Conservation (phyloP, 1,140 invertebrate species). For the Nixonia krombeini region DNA sequence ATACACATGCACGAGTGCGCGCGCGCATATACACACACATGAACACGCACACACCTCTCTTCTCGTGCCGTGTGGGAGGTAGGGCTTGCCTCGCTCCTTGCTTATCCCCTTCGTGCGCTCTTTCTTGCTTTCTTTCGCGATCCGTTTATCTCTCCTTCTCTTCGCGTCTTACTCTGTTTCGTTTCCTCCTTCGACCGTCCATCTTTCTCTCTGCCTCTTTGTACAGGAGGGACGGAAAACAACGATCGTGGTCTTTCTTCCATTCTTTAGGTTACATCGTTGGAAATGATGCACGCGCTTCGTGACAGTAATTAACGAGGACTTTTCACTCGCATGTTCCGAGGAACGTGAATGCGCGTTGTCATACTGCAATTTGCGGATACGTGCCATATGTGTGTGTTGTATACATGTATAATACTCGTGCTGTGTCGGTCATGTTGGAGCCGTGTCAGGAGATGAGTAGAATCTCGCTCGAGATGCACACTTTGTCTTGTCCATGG, state of each 20-base stretch:
- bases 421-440: background rate
- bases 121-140: constrained; percentile 34
- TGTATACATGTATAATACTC: background rate
- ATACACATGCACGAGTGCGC: no score
- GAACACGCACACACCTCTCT: constrained; percentile 28
- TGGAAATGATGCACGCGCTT: no score
- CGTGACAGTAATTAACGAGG: no score
- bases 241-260: background rate
- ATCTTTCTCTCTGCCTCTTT: constrained; percentile 1
- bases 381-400: no score
- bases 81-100: constrained; percentile 38
- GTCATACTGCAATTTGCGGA: no score
- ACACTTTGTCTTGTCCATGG: background rate
- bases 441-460: background rate
- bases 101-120: constrained; percentile 25
- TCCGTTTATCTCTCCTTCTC: constrained; percentile 34
- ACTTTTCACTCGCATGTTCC: no score
- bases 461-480: background rate
- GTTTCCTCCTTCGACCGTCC: constrained; percentile 2
- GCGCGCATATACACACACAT: no score
- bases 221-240: no score
- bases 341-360: no score
- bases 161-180: constrained; percentile 1
- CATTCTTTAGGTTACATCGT: background rate
- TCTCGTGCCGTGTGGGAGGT: constrained; percentile 47